Evolutionary conservation across 2,113 vertebrate genomes (phyloP).

Genomic region (Dasyurus viverrinus): DNA sequence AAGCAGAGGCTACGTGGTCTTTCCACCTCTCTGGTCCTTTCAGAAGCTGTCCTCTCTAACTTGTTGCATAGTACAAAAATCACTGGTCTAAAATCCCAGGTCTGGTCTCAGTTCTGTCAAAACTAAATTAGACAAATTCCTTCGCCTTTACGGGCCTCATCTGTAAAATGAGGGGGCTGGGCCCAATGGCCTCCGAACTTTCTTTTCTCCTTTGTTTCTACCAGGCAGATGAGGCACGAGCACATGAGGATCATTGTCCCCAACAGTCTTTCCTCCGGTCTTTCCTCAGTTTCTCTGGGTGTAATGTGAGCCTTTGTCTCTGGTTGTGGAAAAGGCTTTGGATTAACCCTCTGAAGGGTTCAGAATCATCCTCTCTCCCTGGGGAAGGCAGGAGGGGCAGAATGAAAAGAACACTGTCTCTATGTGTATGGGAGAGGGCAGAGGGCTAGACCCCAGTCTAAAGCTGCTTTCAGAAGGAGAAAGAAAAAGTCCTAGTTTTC

Average conservation of each 20-base stretch:
- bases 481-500: background rate
- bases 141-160: background rate
- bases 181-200: background rate
- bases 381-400: background rate
- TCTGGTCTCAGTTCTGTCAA: background rate
- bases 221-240: background rate
- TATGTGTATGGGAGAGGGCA: background rate
- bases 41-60: background rate
- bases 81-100: background rate
- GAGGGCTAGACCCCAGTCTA: background rate
- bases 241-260: background rate
- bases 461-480: background rate
- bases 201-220: background rate
- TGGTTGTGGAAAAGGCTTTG: background rate
- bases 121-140: background rate
- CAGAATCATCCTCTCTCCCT: background rate
- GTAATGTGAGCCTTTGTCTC: background rate
- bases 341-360: background rate
- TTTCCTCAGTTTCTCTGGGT: background rate
- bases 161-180: background rate
- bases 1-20: background rate
- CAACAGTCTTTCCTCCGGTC: background rate
- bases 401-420: accelerated
- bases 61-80: background rate
- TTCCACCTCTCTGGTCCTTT: background rate